Evolutionary conservation across 1,140 invertebrate genomes (phyloP).

Genomic region (Ostrea denselamellosa): DNA sequence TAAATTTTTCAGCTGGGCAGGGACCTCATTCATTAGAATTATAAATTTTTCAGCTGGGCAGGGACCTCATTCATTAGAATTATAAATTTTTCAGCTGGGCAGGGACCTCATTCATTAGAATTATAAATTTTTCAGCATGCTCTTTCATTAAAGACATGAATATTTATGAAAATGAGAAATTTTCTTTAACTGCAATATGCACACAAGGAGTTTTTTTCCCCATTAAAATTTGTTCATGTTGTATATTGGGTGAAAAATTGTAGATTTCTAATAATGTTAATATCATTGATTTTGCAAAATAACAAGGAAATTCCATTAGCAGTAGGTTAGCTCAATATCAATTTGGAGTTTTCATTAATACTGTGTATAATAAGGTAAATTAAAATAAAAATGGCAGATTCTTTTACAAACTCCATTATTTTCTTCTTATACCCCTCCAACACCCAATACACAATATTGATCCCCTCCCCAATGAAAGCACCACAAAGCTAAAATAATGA

Average conservation of each 20-base stretch:
- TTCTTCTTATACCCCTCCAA: neutral
- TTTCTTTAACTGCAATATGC: neutral
- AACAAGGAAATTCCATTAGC: conserved; percentile 33
- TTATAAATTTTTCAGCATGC: too few species aligned
- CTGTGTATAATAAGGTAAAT: neutral
- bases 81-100: too few species aligned
- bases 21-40: too few species aligned
- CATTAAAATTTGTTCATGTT: conserved; percentile 19
- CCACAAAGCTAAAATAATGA: neutral
- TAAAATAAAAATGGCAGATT: conserved; percentile 13
- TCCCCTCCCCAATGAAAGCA: neutral
- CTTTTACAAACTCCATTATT: neutral
- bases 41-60: too few species aligned
- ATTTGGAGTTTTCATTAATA: neutral
- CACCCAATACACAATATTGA: neutral
- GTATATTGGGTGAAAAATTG: neutral
- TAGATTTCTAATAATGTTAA: conserved; percentile 8
- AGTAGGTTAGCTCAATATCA: neutral
- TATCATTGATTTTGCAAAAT: conserved; percentile 27
- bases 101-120: too few species aligned
- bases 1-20: too few species aligned
- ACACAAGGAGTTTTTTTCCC: neutral
- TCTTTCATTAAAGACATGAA: too few species aligned
- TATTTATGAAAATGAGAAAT: too few species aligned
- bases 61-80: too few species aligned